These are phyloP conservation scores for Luidia sarsii DNA, from an alignment of 53 echinoderm and acorn worm genomes.

Conservation along the genomic window DNA sequence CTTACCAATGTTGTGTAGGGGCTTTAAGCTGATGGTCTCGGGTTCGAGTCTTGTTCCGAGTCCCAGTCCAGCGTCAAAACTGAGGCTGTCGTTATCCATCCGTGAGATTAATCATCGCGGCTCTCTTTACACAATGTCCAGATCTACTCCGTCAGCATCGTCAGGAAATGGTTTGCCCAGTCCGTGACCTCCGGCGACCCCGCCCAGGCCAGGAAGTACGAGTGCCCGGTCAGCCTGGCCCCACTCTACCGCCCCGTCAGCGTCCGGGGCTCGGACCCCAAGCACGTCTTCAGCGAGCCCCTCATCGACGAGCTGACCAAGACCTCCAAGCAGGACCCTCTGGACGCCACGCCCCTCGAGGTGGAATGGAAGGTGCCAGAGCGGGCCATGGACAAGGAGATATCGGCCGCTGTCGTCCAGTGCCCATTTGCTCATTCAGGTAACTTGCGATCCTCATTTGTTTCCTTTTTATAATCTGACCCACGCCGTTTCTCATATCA, in stretches of 20 bases:
- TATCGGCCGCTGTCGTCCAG: conserved; percentile 68
- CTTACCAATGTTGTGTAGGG: too few species aligned
- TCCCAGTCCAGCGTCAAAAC: too few species aligned
- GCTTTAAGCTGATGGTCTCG: too few species aligned
- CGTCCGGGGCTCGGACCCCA: conserved; percentile 80
- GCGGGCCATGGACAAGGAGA: conserved; percentile 68
- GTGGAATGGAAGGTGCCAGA: conserved; percentile 84
- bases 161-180: conserved; percentile 70
- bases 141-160: conserved; percentile 73
- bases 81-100: background rate
- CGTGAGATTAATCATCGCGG: too few species aligned
- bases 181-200: conserved; percentile 64
- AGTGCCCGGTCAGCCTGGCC: conserved; percentile 81
- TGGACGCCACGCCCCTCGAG: conserved; percentile 82
- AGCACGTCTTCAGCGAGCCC: conserved; percentile 89
- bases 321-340: conserved; percentile 91
- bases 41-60: too few species aligned
- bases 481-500: too few species aligned
- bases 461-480: too few species aligned
- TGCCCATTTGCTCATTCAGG: conserved; percentile 77
- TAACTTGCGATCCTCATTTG: too few species aligned
- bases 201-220: conserved; percentile 67
- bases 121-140: conserved; percentile 25
- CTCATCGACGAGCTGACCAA: conserved; percentile 87
- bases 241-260: conserved; percentile 82